Evolutionary conservation across 2,113 vertebrate species (phyloP), one percentile per base, ranked within the genome.

Genomic region (Osmerus eperlanus): DNA sequence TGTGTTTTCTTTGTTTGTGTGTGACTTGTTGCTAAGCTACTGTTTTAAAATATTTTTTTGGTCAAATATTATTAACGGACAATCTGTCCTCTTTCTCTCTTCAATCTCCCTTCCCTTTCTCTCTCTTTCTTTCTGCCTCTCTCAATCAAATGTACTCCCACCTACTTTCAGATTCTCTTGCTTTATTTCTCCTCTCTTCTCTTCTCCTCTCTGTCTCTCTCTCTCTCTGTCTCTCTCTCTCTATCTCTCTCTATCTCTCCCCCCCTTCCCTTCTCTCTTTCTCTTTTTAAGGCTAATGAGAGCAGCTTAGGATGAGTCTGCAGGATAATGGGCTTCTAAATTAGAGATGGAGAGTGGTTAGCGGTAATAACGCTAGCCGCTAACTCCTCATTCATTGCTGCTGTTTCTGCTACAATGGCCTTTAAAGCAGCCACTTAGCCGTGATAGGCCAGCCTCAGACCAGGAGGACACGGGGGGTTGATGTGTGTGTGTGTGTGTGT

Each of bases 1-100:
- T 32, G 72, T 62, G 56, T 61, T 3, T 25, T 11, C 58, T 59
- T 58, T 64, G 70, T 64, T 32, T 65, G 60, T 54, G 70, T 29
- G 70, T 63, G 76, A 84, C 80, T 71, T 84, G 80, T 84, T 79
- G 84, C 80, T 83, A 84, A 81, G 78, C 70, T 86, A 82, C 80
- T 73, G 74, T 54, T 73, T 75, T 19, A 74, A 75, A 70, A 66
- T 36, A 74, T 47, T 12, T 58, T 15, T 58, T 58, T 2, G 18
- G n/a, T 59, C 13, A 83, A 83, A 81, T 79, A 81, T 69, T 68
- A 4, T 64, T 21, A 52, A 68, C 59, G 52, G 65, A 6, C 71
- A 28, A 3, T 32, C 54, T 47, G 47, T 61, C 55, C 32, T 23
- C 56, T 61, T 59, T n/a, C 3, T 54, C 51, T 19, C 13, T 29